phyloP scores from a whole-genome alignment of 2,113 vertebrate species.

The Dermatemys mawii region DNA sequence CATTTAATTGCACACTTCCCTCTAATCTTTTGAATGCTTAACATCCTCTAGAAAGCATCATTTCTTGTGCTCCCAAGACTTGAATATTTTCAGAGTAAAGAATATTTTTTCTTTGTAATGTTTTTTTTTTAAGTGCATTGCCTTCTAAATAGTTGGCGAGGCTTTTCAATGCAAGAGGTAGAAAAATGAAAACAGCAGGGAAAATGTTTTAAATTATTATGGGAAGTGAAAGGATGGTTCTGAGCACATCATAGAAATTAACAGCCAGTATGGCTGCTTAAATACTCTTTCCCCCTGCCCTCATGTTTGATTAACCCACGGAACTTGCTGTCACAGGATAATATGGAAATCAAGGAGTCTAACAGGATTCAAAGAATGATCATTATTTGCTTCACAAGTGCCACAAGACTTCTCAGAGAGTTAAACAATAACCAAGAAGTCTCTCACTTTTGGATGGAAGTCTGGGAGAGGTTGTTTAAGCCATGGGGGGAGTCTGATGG shows the following conservation, averaged over 20 bases:
- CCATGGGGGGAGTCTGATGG: background rate
- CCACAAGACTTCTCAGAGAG: background rate
- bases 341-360: conserved; percentile 7
- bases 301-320: conserved; percentile 52
- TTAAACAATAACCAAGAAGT: background rate
- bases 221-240: conserved; percentile 64
- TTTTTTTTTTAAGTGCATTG: background rate
- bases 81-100: conserved; percentile 69
- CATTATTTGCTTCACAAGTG: background rate
- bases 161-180: conserved; percentile 60
- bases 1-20: conserved; percentile 38
- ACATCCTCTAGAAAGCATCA: conserved; percentile 59
- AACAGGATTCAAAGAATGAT: conserved; percentile 13
- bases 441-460: background rate
- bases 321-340: conserved; percentile 42
- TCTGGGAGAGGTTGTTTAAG: background rate
- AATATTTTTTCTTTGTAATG: conserved; percentile 52
- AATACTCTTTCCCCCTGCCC: conserved; percentile 24
- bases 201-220: conserved; percentile 69
- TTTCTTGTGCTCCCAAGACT: conserved; percentile 61
- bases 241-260: conserved; percentile 61
- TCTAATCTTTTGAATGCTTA: conserved; percentile 55
- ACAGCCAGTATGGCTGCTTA: conserved; percentile 54
- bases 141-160: conserved; percentile 63
- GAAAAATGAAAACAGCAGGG: conserved; percentile 66